Conservation (phyloP, 1,140 invertebrate genomes). For the Plectrocnemia conspersa region DNA sequence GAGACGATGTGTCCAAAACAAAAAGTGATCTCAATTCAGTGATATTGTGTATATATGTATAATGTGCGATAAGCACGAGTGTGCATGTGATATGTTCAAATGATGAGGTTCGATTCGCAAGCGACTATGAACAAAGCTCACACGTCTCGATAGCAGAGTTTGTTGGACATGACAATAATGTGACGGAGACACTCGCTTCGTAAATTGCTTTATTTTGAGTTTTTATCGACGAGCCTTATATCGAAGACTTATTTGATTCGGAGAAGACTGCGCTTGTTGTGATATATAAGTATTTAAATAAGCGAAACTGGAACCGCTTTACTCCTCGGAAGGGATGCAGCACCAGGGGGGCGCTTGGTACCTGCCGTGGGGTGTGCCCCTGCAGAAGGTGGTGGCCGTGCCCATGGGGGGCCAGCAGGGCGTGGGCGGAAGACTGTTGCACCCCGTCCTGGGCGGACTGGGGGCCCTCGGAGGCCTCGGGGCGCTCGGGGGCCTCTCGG, state of each 20-base stretch:
- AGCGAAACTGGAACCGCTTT: constrained; percentile 27
- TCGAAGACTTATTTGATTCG: too few species aligned
- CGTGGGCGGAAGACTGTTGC: constrained; percentile 25
- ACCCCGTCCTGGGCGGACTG: constrained; percentile 21
- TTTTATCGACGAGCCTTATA: too few species aligned
- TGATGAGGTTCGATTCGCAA: constrained; percentile 4
- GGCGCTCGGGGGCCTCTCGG: constrained; percentile 15
- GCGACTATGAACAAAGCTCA: constrained; percentile 2
- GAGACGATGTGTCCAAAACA: too few species aligned
- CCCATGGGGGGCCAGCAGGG: constrained; percentile 36
- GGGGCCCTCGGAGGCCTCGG: constrained; percentile 26
- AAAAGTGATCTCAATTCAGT: too few species aligned
- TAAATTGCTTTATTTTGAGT: too few species aligned
- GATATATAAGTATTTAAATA: not conserved
- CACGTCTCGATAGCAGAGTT: constrained; percentile 21
- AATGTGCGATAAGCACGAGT: too few species aligned
- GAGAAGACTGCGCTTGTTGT: too few species aligned
- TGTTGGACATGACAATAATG: too few species aligned
- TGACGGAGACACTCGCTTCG: too few species aligned
- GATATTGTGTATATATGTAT: too few species aligned
- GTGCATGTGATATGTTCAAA: too few species aligned
- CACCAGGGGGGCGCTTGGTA: constrained; percentile 52
- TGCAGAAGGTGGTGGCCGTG: constrained; percentile 52
- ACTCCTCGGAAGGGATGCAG: constrained; percentile 41
- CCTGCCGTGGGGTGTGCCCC: constrained; percentile 51